Evolutionary conservation across 2,113 vertebrate species (phyloP).

Genomic region (Myrmecobius fasciatus): DNA sequence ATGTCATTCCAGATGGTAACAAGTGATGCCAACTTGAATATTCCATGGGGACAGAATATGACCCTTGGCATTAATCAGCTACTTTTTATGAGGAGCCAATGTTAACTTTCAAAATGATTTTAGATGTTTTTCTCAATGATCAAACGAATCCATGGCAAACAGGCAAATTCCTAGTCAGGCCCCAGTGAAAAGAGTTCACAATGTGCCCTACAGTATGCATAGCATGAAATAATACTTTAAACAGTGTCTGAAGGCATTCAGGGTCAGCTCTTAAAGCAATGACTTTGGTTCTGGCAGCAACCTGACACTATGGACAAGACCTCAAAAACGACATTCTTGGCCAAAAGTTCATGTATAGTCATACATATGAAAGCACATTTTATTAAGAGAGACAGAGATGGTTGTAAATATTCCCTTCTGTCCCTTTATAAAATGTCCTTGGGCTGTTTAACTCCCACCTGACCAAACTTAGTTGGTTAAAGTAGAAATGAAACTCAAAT

Average conservation of each 20-base stretch:
- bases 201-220: neutral
- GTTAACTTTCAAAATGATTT: slow-evolving; percentile 28
- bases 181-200: slow-evolving; percentile 19
- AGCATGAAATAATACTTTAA: neutral
- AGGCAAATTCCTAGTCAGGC: neutral
- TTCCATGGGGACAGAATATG: neutral
- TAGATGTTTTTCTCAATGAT: slow-evolving; percentile 40
- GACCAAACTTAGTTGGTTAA: neutral
- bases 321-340: neutral
- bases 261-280: neutral
- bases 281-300: neutral
- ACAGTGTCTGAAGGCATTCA: neutral
- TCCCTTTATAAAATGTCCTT: neutral
- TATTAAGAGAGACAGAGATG: slow-evolving; percentile 30
- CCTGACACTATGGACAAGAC: neutral
- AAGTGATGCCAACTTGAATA: neutral
- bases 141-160: slow-evolving; percentile 15
- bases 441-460: neutral
- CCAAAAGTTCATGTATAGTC: neutral
- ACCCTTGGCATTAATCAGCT: neutral
- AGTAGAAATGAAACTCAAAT: neutral
- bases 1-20: slow-evolving; percentile 32
- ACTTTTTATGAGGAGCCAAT: neutral
- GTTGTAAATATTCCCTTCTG: neutral
- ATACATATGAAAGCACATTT: slow-evolving; percentile 5